Percentiles rank a stretch among this genome's conserved stretches.
phyloP scores from a whole-genome alignment of 2,797 vertebrate genomes.

The Galagoides demidoff region DNA sequence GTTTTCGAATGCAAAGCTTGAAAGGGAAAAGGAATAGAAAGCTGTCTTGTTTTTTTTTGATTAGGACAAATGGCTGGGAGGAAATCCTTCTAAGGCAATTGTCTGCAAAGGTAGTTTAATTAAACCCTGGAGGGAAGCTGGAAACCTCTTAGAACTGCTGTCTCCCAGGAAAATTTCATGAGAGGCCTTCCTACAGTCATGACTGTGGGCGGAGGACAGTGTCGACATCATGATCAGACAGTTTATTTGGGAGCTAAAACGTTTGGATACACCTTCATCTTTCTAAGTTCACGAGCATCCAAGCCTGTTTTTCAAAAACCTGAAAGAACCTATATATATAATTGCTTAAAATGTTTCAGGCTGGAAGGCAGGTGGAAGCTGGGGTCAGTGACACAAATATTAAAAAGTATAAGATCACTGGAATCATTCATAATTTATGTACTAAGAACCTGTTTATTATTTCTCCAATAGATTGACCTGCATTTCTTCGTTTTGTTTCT shows the following conservation, averaged over 20 bases:
- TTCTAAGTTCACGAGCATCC: slow-evolving; percentile 7
- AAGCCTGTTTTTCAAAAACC: not conserved
- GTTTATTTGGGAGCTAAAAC: slow-evolving; percentile 29
- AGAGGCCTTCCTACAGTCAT: not conserved
- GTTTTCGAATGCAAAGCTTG: slow-evolving; percentile 12
- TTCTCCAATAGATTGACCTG: not conserved
- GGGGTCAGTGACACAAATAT: not conserved
- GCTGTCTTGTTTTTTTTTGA: slow-evolving; percentile 18
- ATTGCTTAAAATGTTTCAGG: not conserved
- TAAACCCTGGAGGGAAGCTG: slow-evolving; percentile 15
- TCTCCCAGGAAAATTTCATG: not conserved
- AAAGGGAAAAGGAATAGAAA: slow-evolving; percentile 15
- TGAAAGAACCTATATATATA: not conserved
- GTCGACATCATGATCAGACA: not conserved
- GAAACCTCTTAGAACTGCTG: not conserved
- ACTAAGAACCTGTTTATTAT: not conserved
- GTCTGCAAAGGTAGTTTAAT: slow-evolving; percentile 9
- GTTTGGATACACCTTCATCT: not conserved
- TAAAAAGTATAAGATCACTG: not conserved
- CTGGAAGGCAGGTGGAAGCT: not conserved
- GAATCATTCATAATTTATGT: not conserved
- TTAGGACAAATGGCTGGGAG: not conserved
- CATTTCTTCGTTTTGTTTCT: slow-evolving; percentile 32
- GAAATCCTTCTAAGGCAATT: slow-evolving; percentile 12
- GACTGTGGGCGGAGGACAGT: not conserved